Percentiles rank a stretch among this genome's conserved stretches.
These are phyloP conservation scores for Choristoneura rosaceana DNA, from an alignment of 2,888 invertebrate species.

Conservation along the genomic window DNA sequence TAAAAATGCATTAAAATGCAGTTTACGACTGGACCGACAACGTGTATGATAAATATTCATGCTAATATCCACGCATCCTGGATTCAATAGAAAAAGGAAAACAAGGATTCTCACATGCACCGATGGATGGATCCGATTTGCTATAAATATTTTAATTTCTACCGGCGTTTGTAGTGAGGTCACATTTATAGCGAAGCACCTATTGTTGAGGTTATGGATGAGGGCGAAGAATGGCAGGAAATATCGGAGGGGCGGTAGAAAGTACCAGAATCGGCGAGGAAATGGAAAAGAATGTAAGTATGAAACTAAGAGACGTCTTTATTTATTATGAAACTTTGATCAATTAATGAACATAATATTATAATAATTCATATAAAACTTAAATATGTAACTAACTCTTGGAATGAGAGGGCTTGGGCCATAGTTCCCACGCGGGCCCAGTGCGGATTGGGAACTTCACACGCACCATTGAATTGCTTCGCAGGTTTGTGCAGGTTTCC, in stretches of 20 bases:
- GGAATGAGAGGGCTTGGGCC: too few species aligned
- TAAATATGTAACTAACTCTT: too few species aligned
- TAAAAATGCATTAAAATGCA: constrained; percentile 81
- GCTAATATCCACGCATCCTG: constrained; percentile 79
- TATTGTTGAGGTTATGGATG: constrained; percentile 35
- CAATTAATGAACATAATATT: too few species aligned
- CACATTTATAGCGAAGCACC: constrained; percentile 29
- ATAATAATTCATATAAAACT: too few species aligned
- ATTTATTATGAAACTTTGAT: too few species aligned
- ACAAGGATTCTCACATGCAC: constrained; percentile 44
- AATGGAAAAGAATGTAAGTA: not conserved
- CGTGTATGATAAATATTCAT: constrained; percentile 81
- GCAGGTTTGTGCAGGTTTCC: too few species aligned
- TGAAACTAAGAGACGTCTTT: too few species aligned
- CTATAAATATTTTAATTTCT: constrained; percentile 38
- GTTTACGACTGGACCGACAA: constrained; percentile 74
- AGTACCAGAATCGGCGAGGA: not conserved
- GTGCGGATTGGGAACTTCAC: too few species aligned
- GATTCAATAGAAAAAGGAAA: constrained; percentile 71
- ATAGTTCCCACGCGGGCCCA: too few species aligned
- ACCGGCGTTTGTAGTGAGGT: constrained; percentile 33
- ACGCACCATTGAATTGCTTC: too few species aligned
- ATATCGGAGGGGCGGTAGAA: not conserved
- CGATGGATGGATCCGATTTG: constrained; percentile 40
- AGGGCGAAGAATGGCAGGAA: constrained; percentile 38